Conservation (phyloP, 2,797 vertebrate genomes). For the Pteronotus mesoamericanus region DNA sequence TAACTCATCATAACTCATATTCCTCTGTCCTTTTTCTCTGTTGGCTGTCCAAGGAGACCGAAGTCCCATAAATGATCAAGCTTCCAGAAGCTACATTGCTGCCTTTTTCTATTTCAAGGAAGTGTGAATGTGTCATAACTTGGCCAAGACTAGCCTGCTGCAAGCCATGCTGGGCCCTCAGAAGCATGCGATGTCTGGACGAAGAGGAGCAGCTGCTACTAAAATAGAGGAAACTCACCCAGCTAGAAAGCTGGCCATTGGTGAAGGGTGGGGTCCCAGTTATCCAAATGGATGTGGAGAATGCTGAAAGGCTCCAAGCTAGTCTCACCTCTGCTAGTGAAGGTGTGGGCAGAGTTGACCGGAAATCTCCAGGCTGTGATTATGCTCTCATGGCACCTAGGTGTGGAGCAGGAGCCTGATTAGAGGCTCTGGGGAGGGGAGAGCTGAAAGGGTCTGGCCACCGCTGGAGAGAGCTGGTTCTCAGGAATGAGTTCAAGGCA, state of each 20-base stretch:
- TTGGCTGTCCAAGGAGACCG: slow-evolving; percentile 48
- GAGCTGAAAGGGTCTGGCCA: neutral
- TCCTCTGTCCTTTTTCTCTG: slow-evolving; percentile 51
- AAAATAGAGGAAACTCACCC: neutral
- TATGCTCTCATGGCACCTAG: neutral
- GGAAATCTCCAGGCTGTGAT: neutral
- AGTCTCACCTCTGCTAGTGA: neutral
- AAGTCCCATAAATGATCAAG: slow-evolving; percentile 41
- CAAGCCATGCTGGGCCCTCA: slow-evolving; percentile 16
- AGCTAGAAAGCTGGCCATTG: neutral
- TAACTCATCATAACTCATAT: neutral
- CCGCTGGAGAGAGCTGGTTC: neutral
- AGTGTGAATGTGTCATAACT: slow-evolving; percentile 42
- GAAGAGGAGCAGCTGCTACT: neutral
- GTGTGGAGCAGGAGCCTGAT: neutral
- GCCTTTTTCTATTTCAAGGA: slow-evolving; percentile 49
- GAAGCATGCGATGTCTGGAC: neutral
- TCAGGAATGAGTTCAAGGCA: neutral
- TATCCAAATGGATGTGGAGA: neutral
- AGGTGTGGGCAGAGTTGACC: neutral
- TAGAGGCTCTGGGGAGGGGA: neutral
- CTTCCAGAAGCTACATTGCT: slow-evolving; percentile 45
- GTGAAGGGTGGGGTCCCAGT: neutral
- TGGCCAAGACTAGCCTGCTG: slow-evolving; percentile 14
- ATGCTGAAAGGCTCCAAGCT: neutral